A percentile compares a stretch with the other conserved stretches of the same genome.
phyloP scores from a whole-genome alignment of 1,140 invertebrate genomes.

The Latrodectus geometricus region DNA sequence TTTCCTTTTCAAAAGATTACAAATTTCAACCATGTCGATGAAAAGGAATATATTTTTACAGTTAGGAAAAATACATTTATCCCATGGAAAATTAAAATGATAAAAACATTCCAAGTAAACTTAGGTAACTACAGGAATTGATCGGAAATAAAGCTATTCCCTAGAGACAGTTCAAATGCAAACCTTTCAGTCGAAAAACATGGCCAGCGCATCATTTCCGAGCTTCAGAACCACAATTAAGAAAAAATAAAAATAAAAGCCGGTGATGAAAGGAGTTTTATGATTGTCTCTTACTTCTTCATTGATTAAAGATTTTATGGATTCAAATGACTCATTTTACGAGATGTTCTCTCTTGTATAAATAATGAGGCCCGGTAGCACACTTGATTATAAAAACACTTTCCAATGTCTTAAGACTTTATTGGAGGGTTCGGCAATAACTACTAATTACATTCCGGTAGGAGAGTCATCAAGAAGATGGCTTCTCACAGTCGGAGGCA shows the following conservation, averaged over 20 bases:
- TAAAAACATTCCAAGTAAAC: too few species aligned
- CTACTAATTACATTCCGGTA: constrained; percentile 44
- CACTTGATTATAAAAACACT: constrained; percentile 46
- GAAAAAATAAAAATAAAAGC: not conserved
- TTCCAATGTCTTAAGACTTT: constrained; percentile 28
- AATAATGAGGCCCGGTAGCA: constrained; percentile 36
- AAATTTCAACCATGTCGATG: too few species aligned
- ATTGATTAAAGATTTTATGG: constrained; percentile 61
- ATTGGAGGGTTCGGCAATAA: constrained; percentile 1
- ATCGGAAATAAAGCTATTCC: too few species aligned
- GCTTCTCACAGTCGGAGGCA: constrained; percentile 29
- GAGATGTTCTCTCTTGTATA: constrained; percentile 56
- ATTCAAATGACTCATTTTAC: constrained; percentile 58
- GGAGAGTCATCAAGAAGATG: constrained; percentile 7
- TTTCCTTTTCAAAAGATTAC: too few species aligned
- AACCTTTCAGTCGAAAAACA: not conserved
- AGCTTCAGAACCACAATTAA: not conserved
- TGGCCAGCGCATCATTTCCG: not conserved
- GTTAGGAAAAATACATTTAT: too few species aligned
- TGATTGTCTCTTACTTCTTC: constrained; percentile 36
- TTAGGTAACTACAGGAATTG: too few species aligned
- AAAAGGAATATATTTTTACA: too few species aligned
- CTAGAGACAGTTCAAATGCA: too few species aligned
- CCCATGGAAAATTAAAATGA: too few species aligned
- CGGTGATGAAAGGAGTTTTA: constrained; percentile 20